Percentiles rank a stretch among this genome's conserved stretches.
phyloP scores from a whole-genome alignment of 2,797 vertebrate genomes.

The Catamblyrhynchus diadema region DNA sequence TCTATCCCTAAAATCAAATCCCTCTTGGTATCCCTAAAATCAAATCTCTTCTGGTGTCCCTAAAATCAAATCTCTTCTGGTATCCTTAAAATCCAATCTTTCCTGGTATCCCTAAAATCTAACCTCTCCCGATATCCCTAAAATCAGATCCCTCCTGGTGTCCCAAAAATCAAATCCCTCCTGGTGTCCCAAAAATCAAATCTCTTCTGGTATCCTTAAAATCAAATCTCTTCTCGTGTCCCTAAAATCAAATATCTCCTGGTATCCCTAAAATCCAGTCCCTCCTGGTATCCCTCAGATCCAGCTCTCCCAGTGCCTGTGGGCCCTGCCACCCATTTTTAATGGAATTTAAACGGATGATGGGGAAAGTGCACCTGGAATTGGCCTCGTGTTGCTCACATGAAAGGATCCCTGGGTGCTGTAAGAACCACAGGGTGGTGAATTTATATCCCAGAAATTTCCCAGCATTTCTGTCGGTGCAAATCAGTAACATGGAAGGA shows the following conservation, averaged over 20 bases:
- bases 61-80: rapidly evolving
- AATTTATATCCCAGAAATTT: neutral
- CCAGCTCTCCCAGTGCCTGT: neutral
- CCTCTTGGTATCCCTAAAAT: too few relatives aligned
- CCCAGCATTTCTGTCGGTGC: rapidly evolving
- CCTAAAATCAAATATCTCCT: neutral
- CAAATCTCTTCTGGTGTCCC: rapidly evolving
- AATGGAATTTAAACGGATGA: neutral
- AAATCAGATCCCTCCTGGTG: neutral
- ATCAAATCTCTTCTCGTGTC: rapidly evolving
- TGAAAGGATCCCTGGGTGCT: neutral
- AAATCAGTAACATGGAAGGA: neutral
- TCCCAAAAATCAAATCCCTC: rapidly evolving
- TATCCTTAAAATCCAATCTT: rapidly evolving
- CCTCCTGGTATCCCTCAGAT: neutral
- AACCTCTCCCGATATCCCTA: too few relatives aligned
- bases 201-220: too few relatives aligned
- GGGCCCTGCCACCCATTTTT: neutral
- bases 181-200: neutral
- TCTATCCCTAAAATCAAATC: rapidly evolving
- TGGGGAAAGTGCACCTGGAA: neutral
- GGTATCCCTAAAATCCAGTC: neutral
- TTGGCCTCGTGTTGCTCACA: rapidly evolving
- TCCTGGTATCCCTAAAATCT: too few relatives aligned
- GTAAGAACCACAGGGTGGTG: rapidly evolving